These are phyloP conservation scores for Cetonia aurata DNA, from an alignment of 2,888 invertebrate genomes.

Conservation along the genomic window DNA sequence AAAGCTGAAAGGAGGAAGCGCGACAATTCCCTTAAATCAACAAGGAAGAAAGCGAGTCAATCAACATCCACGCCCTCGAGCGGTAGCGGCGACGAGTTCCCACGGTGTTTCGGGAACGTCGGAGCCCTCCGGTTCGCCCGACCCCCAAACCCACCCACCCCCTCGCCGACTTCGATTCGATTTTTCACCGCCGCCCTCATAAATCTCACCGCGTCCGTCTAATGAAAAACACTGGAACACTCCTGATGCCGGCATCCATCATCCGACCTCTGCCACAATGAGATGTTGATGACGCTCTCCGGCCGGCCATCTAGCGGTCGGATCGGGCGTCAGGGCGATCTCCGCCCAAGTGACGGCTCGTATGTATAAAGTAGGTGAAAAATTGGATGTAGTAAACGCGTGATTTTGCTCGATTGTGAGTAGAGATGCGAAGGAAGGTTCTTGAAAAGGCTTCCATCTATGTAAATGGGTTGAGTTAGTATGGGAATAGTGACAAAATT, in stretches of 20 bases:
- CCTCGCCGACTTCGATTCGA: conserved; percentile 7
- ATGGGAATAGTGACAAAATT: too few species aligned
- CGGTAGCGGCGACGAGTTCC: not conserved
- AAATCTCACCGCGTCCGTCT: conserved; percentile 29
- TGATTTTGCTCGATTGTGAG: too few species aligned
- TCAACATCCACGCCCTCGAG: conserved; percentile 26
- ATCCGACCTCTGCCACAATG: conserved; percentile 35
- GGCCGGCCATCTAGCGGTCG: conserved; percentile 28
- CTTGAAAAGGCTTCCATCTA: too few species aligned
- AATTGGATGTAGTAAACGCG: not conserved
- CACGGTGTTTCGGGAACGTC: conserved; percentile 6
- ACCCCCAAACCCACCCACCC: not conserved
- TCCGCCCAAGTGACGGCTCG: not conserved
- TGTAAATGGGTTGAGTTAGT: too few species aligned
- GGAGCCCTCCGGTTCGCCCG: not conserved
- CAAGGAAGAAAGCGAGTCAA: conserved; percentile 34
- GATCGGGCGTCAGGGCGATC: conserved; percentile 2
- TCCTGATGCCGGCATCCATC: conserved; percentile 33
- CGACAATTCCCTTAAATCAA: conserved; percentile 35
- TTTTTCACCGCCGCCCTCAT: conserved; percentile 34
- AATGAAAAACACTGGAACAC: conserved; percentile 37
- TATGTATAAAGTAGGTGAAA: not conserved
- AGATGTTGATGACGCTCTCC: conserved; percentile 38
- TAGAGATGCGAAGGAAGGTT: too few species aligned
- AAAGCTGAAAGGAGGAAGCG: conserved; percentile 4